Percentiles rank a stretch among this genome's conserved stretches.
phyloP scores from a whole-genome alignment of 2,113 vertebrate species.

The Gadus macrocephalus region DNA sequence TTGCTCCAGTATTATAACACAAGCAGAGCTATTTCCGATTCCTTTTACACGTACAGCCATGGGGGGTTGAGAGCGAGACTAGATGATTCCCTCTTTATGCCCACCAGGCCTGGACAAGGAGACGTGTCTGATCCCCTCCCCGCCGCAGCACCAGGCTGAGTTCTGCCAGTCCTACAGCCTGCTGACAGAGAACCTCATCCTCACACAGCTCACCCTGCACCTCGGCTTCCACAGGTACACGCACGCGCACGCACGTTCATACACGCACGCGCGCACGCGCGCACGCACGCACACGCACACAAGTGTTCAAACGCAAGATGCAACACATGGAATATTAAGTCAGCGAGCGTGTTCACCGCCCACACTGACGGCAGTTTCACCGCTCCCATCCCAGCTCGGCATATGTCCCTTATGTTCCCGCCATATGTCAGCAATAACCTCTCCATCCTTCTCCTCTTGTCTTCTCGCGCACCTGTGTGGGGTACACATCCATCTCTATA shows the following conservation, averaged over 20 bases:
- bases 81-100: neutral
- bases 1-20: too few species aligned
- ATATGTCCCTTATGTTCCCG: slow-evolving; percentile 1
- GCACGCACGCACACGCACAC: neutral
- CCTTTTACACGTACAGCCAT: neutral
- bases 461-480: neutral
- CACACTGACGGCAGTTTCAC: neutral
- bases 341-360: neutral
- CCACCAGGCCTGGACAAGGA: slow-evolving; percentile 91
- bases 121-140: slow-evolving; percentile 88
- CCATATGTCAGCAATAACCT: slow-evolving; percentile 11
- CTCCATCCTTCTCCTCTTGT: slow-evolving; percentile 6
- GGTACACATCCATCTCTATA: neutral
- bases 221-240: slow-evolving; percentile 91
- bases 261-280: neutral
- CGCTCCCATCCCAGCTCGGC: neutral
- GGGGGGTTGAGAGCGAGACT: neutral
- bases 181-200: slow-evolving; percentile 93
- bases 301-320: too few species aligned
- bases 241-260: neutral
- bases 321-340: neutral
- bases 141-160: slow-evolving; percentile 76
- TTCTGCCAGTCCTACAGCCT: slow-evolving; percentile 89
- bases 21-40: too few species aligned
- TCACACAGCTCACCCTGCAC: slow-evolving; percentile 90